Evolutionary conservation across 1,140 invertebrate species (phyloP).

Genomic region (Zaprionus tsacasi): DNA sequence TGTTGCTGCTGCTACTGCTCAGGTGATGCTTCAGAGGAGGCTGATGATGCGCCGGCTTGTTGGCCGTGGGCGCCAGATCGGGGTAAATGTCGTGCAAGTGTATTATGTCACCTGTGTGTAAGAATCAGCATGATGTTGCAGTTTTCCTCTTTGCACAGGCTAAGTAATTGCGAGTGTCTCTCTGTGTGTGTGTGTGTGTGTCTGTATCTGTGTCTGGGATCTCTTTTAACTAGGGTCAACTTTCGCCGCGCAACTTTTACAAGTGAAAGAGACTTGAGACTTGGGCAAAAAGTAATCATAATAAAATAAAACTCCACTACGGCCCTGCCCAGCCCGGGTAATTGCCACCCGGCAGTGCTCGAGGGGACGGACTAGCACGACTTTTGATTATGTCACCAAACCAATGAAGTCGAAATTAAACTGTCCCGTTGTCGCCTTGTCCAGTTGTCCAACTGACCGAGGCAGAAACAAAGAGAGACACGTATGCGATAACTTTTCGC

Average conservation of each 20-base stretch:
- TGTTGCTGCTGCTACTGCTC: neutral
- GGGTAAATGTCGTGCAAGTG: conserved; percentile 84
- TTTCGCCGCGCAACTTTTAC: conserved; percentile 39
- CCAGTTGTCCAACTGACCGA: conserved; percentile 34
- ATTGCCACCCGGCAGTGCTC: conserved; percentile 10
- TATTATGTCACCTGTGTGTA: conserved; percentile 83
- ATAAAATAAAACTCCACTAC: conserved; percentile 23
- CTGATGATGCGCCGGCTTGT: conserved; percentile 61
- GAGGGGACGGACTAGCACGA: conserved; percentile 34
- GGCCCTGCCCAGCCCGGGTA: neutral
- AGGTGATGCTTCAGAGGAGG: conserved; percentile 31
- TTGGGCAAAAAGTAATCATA: conserved; percentile 43
- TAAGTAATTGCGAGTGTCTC: neutral
- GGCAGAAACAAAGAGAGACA: conserved; percentile 46
- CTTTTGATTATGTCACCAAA: conserved; percentile 50
- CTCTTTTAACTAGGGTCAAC: conserved; percentile 33
- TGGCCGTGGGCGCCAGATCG: conserved; percentile 68
- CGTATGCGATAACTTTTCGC: conserved; percentile 62
- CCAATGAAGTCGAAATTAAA: conserved; percentile 49
- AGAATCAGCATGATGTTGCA: conserved; percentile 60
- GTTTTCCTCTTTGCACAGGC: conserved; percentile 40
- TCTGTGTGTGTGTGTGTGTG: conserved; percentile 4
- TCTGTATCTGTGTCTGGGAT: conserved; percentile 3
- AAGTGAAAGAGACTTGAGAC: conserved; percentile 42
- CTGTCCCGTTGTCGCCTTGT: neutral